These are phyloP conservation scores for Scaptomyza hsui DNA, from an alignment of 1,140 invertebrate species.

Conservation along the genomic window DNA sequence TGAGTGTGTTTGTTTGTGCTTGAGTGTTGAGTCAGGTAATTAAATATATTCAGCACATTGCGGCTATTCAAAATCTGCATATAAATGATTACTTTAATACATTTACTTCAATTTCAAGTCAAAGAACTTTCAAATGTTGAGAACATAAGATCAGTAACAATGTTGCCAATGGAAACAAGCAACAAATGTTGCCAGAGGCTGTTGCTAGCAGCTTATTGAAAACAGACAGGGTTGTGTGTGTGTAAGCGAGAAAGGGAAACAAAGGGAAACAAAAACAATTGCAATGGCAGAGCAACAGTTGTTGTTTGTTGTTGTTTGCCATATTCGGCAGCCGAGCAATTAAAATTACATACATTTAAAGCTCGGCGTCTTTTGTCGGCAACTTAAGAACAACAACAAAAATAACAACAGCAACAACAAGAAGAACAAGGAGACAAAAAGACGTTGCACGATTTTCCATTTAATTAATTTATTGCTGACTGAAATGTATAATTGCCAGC, in stretches of 20 bases:
- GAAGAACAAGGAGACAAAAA: conserved; percentile 24
- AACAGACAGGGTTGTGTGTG: conserved; percentile 1
- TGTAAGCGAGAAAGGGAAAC: conserved; percentile 28
- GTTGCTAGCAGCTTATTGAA: conserved; percentile 15
- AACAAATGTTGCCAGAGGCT: conserved; percentile 12
- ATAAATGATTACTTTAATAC: too few relatives aligned
- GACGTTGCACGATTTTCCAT: conserved; percentile 74
- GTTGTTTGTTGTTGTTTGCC: conserved; percentile 60
- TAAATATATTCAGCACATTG: conserved; percentile 23
- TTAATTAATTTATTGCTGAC: conserved; percentile 77
- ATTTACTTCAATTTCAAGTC: too few relatives aligned
- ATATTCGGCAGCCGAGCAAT: conserved; percentile 72
- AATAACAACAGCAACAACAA: neutral
- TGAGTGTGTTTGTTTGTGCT: conserved; percentile 17
- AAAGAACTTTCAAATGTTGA: conserved; percentile 5
- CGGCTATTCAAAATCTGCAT: too few relatives aligned
- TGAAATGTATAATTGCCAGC: conserved; percentile 70
- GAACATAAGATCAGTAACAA: conserved; percentile 5
- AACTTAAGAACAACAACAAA: conserved; percentile 58
- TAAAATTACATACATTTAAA: conserved; percentile 79
- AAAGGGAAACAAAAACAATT: conserved; percentile 33
- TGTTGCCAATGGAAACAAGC: neutral
- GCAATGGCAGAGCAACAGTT: conserved; percentile 14
- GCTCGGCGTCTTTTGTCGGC: conserved; percentile 71
- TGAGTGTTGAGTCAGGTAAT: conserved; percentile 17